A percentile compares a stretch with the other conserved stretches of the same genome.
phyloP scores from a whole-genome alignment of 2,888 invertebrate species.

The Cybosia mesomella region DNA sequence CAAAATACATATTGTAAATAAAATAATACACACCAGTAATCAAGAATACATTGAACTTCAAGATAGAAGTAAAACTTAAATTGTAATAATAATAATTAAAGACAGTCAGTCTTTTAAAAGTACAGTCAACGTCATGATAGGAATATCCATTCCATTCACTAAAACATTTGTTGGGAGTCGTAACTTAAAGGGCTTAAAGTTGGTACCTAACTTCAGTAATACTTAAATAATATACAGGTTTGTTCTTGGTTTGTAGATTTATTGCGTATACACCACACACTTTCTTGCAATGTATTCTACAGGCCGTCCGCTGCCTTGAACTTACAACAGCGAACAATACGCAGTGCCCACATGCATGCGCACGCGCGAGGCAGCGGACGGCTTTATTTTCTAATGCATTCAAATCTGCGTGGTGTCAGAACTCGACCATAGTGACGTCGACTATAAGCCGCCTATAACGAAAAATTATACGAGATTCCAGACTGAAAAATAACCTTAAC shows the following conservation, averaged over 20 bases:
- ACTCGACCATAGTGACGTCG: conserved; percentile 25
- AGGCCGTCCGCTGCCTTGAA: too few relatives aligned
- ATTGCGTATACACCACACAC: too few relatives aligned
- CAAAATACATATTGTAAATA: conserved; percentile 35
- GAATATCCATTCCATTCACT: not conserved
- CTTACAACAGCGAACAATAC: too few relatives aligned
- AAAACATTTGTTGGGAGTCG: not conserved
- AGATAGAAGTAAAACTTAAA: conserved; percentile 30
- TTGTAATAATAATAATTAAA: conserved; percentile 28
- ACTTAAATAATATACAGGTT: too few relatives aligned
- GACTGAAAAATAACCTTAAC: conserved; percentile 34
- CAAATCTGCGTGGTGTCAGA: conserved; percentile 3
- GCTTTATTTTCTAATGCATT: not conserved
- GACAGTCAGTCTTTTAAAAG: conserved; percentile 51
- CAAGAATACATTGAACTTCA: conserved; percentile 45
- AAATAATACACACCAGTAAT: conserved; percentile 35
- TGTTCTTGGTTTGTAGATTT: too few relatives aligned
- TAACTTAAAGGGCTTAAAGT: not conserved
- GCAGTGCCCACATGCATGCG: too few relatives aligned
- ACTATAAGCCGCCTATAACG: conserved; percentile 35
- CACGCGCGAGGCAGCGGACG: too few relatives aligned
- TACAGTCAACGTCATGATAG: conserved; percentile 47
- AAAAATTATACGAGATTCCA: conserved; percentile 20
- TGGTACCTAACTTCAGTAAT: not conserved
- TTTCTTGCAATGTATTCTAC: too few relatives aligned